Conservation (phyloP, 2,797 vertebrate genomes). For the Leontopithecus rosalia region DNA sequence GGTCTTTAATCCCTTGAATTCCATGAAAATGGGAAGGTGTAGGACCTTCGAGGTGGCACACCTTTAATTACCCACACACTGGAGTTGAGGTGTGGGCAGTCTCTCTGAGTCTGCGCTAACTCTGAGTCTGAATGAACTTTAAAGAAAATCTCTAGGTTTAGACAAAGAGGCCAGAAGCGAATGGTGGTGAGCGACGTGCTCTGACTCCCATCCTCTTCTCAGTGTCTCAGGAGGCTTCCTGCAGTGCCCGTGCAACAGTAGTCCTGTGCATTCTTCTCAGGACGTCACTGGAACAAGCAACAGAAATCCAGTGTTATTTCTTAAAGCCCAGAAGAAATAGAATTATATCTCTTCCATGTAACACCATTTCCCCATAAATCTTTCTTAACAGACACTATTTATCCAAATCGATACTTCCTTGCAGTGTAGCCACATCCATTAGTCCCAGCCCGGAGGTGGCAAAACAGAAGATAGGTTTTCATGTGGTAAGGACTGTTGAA, state of each 20-base stretch:
- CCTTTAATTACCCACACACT: slow-evolving; percentile 53
- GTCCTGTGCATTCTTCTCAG: background rate
- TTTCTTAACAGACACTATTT: background rate
- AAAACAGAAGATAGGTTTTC: background rate
- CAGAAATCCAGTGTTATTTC: background rate
- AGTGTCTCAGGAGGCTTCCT: background rate
- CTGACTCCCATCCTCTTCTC: background rate
- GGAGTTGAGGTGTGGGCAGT: slow-evolving; percentile 43
- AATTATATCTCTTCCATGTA: background rate
- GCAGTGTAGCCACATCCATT: background rate
- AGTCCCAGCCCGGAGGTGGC: background rate
- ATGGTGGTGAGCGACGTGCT: background rate
- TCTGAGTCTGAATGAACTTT: slow-evolving; percentile 56
- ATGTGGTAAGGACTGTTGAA: background rate
- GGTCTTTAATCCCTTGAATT: slow-evolving; percentile 8
- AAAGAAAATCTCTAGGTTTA: slow-evolving; percentile 74
- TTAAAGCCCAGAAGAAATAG: background rate
- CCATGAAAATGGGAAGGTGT: slow-evolving; percentile 61
- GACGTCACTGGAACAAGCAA: background rate
- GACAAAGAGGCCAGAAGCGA: slow-evolving; percentile 13
- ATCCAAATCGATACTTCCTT: slow-evolving; percentile 5
- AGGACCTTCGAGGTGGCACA: slow-evolving; percentile 54
- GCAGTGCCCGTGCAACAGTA: background rate
- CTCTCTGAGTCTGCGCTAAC: slow-evolving; percentile 69
- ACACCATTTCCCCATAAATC: background rate